Evolutionary conservation across 2,888 invertebrate species (phyloP).

Genomic region (Stenotaenia linearis): DNA sequence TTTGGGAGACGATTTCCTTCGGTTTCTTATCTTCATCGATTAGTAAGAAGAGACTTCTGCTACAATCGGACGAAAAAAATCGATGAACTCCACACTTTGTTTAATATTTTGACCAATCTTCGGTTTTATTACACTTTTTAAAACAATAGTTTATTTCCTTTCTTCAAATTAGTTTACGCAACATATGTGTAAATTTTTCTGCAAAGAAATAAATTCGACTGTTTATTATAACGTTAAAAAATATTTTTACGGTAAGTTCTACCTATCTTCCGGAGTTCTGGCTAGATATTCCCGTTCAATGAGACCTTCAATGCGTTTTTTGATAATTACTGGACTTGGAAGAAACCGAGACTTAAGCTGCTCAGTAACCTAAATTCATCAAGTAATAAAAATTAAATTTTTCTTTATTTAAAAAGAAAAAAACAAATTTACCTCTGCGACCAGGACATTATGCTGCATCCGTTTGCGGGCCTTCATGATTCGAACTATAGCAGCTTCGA

Average conservation of each 20-base stretch:
- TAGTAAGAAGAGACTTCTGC: background rate
- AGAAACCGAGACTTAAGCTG: slow-evolving; percentile 94
- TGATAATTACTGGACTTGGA: slow-evolving; percentile 96
- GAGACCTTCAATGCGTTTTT: slow-evolving; percentile 97
- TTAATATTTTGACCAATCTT: background rate
- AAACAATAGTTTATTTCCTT: background rate
- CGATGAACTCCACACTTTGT: background rate
- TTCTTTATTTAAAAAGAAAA: background rate
- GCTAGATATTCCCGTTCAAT: slow-evolving; percentile 98
- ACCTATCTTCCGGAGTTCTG: slow-evolving; percentile 87
- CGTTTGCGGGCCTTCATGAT: slow-evolving; percentile 98
- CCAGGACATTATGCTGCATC: slow-evolving; percentile 78
- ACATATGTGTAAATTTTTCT: slow-evolving; percentile 92
- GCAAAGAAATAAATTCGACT: slow-evolving; percentile 43
- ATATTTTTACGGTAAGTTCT: slow-evolving; percentile 34
- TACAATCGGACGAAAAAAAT: background rate
- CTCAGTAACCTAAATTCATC: slow-evolving; percentile 68
- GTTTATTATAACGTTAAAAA: background rate
- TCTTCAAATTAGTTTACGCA: slow-evolving; percentile 56
- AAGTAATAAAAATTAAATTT: background rate
- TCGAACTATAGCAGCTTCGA: slow-evolving; percentile 97
- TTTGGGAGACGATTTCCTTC: background rate
- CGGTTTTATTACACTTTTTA: background rate
- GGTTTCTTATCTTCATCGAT: background rate
- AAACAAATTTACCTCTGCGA: slow-evolving; percentile 67